Percentiles rank a stretch among this genome's conserved stretches.
Conservation (phyloP, 1,140 invertebrate species). For the Prorops nasuta region DNA sequence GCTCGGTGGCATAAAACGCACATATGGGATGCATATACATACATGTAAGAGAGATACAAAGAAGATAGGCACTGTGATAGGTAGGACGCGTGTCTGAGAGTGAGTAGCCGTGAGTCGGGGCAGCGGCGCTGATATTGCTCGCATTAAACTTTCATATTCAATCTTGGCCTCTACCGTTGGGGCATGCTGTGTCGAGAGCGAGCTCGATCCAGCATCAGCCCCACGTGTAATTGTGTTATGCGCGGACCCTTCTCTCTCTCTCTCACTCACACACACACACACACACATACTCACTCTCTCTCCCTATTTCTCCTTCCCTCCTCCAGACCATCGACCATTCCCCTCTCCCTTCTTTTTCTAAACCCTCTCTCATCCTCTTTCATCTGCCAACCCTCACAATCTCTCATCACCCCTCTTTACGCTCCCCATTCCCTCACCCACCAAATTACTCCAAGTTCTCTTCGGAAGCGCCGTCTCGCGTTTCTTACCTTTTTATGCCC, state of each 20-base stretch:
- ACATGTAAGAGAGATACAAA: constrained; percentile 19
- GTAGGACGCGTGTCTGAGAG: constrained; percentile 35
- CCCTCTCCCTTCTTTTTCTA: constrained; percentile 4
- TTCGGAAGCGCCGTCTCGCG: background rate
- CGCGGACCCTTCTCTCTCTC: constrained; percentile 29
- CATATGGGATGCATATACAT: too few species aligned
- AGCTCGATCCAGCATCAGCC: constrained; percentile 35
- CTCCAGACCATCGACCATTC: background rate
- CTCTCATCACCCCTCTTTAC: too few species aligned
- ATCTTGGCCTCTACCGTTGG: constrained; percentile 46
- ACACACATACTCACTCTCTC: background rate
- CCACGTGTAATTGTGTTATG: constrained; percentile 48
- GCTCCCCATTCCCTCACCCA: too few species aligned
- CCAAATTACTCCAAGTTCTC: constrained; percentile 11
- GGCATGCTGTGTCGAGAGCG: constrained; percentile 25
- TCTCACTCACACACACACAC: constrained; percentile 2
- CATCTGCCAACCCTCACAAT: too few species aligned
- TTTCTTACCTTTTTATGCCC: constrained; percentile 12
- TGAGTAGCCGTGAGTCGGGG: constrained; percentile 31
- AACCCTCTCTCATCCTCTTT: constrained; percentile 9
- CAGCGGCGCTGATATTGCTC: constrained; percentile 46
- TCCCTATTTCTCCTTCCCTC: constrained; percentile 9
- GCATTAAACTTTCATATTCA: constrained; percentile 53
- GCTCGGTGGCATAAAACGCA: too few species aligned
- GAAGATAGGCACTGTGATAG: constrained; percentile 33